Evolutionary conservation across 2,797 vertebrate species (phyloP), one percentile per base, ranked within the genome.

Genomic region (Anomalospiza imberbis): DNA sequence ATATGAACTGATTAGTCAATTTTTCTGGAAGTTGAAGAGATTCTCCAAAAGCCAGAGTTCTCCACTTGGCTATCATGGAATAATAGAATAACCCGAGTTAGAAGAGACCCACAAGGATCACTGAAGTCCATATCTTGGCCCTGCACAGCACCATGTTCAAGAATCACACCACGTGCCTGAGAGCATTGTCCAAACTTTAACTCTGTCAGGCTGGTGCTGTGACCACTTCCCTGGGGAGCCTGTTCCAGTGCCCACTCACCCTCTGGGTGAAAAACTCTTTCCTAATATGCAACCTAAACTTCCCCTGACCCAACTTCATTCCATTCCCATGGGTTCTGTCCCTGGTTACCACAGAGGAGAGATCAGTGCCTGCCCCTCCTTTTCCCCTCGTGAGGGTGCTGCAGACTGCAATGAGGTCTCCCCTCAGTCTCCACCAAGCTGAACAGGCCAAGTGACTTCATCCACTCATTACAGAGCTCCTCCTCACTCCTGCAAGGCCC

Each of bases 311-410:
- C 38, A 51, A 2, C 7, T 55, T 31, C 14, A 63, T 1, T 7
- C 32, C 36, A 38, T 26, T 70, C 44, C 20, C 21, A 31, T 4
- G 12, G 8, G n/a, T 58, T 2, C 57, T 51, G 29, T 31, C 44
- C 45, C 44, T 40, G 38, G 25, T 32, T 17, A 45, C 10, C 38
- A 71, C 4, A 65, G 28, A 58, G 31, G 20, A 42, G 36, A 44
- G 24, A 40, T 19, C n/a, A 40, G 29, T 13, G 24, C 0, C 24
- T 51, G 13, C 5, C 8, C 17, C 45, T 32, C 17, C 25, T n/a
- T 6, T n/a, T 47, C 10, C 45, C 7, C 13, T 57, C 4, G 8
- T 0, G 0, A 45, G 19, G 24, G 67, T 38, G 28, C 3, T 63
- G 17, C 17, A 68, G 32, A 55, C 22, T 42, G 22, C 13, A 9